phyloP scores from a whole-genome alignment of 2,888 invertebrate species.

The Octodonta nipae region DNA sequence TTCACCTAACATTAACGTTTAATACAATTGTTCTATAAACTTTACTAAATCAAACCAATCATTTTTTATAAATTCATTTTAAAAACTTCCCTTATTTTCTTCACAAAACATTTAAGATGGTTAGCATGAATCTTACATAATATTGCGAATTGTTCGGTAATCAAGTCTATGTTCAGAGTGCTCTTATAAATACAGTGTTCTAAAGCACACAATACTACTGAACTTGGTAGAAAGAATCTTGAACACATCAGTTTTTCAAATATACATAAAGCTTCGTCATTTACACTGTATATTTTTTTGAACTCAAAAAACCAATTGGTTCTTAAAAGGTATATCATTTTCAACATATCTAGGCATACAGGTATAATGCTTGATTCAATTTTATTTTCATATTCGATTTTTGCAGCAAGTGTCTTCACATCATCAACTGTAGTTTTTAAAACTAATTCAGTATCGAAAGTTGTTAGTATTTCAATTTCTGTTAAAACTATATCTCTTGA shows the following conservation, averaged over 20 bases:
- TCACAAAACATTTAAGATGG: neutral
- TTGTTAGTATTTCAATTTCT: conserved; percentile 24
- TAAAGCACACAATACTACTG: conserved; percentile 23
- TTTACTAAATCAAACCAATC: too few relatives aligned
- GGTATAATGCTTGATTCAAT: conserved; percentile 20
- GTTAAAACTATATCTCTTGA: conserved; percentile 14
- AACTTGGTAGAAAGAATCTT: conserved; percentile 25
- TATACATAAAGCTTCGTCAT: conserved; percentile 16
- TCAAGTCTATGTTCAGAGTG: conserved; percentile 17
- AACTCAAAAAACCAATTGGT: conserved; percentile 22
- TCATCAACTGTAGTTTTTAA: conserved; percentile 24
- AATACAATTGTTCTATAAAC: too few relatives aligned
- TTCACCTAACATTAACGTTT: too few relatives aligned
- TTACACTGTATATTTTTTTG: conserved; percentile 22
- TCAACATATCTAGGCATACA: conserved; percentile 24
- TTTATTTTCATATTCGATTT: conserved; percentile 21
- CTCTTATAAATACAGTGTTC: conserved; percentile 20
- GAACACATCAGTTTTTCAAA: conserved; percentile 23
- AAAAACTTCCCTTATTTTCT: too few relatives aligned
- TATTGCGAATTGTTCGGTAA: conserved; percentile 19
- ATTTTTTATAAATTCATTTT: too few relatives aligned
- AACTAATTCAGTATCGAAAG: conserved; percentile 22
- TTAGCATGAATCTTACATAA: neutral
- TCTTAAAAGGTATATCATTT: conserved; percentile 21
- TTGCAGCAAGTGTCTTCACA: conserved; percentile 24